These are phyloP conservation scores for Meda fulgida DNA, from an alignment of 2,797 vertebrate genomes.

Conservation along the genomic window DNA sequence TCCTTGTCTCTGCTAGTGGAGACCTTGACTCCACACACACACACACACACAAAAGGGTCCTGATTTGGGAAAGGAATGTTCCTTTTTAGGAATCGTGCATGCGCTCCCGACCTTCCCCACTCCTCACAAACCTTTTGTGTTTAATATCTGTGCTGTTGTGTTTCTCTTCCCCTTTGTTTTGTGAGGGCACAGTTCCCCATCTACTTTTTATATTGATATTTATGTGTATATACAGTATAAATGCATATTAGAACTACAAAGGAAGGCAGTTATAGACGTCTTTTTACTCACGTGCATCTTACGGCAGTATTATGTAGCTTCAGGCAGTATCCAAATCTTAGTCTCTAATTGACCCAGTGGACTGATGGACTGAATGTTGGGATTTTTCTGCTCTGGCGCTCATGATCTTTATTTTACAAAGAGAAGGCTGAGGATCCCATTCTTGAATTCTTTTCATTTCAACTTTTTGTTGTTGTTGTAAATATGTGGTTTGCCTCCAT, in stretches of 20 bases:
- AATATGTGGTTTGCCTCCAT: slow-evolving; percentile 65
- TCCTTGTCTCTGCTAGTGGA: slow-evolving; percentile 60
- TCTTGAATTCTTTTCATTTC: slow-evolving; percentile 53
- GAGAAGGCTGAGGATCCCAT: slow-evolving; percentile 70
- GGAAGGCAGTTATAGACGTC: slow-evolving; percentile 65
- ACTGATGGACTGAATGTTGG: slow-evolving; percentile 58
- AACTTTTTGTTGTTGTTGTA: slow-evolving; percentile 66
- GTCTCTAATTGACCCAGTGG: slow-evolving; percentile 47
- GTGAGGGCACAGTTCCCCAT: slow-evolving; percentile 60
- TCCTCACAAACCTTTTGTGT: not conserved
- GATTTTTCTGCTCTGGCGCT: slow-evolving; percentile 61
- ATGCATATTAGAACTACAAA: slow-evolving; percentile 66
- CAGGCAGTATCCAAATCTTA: slow-evolving; percentile 51
- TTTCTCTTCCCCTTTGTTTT: slow-evolving; percentile 55
- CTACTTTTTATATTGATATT: slow-evolving; percentile 64
- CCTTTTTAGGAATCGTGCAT: slow-evolving; percentile 62
- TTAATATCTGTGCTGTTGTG: slow-evolving; percentile 30
- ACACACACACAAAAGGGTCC: slow-evolving; percentile 20
- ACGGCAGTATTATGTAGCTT: slow-evolving; percentile 82
- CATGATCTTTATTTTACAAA: slow-evolving; percentile 71
- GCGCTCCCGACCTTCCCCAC: slow-evolving; percentile 39
- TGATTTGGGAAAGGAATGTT: slow-evolving; percentile 57
- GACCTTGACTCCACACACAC: not conserved
- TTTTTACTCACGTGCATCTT: slow-evolving; percentile 69
- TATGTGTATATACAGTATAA: slow-evolving; percentile 75